Conservation (phyloP, 2,113 vertebrate species). For the Tyto alba region DNA sequence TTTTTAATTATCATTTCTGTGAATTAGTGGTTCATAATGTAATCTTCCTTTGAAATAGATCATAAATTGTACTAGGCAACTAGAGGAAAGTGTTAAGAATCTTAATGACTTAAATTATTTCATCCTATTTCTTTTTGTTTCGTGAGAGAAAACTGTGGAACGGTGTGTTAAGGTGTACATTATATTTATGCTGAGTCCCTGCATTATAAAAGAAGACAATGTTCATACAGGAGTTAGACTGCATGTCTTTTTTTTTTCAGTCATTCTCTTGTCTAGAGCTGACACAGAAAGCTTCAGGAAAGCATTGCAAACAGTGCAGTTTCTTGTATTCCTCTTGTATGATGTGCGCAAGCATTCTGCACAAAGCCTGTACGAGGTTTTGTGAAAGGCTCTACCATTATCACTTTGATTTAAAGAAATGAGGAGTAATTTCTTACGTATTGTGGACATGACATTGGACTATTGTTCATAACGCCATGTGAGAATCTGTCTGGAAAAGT, state of each 20-base stretch:
- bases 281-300: not conserved
- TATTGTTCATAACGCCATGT: not conserved
- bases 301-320: not conserved
- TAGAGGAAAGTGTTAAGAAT: not conserved
- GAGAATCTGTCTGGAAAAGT: not conserved
- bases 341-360: not conserved
- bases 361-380: not conserved
- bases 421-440: not conserved
- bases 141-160: not conserved
- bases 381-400: not conserved
- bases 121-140: not conserved
- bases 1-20: not conserved
- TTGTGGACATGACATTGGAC: not conserved
- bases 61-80: not conserved
- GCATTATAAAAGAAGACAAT: not conserved
- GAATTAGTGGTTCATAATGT: not conserved
- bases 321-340: not conserved
- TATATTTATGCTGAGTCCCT: not conserved
- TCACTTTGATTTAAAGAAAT: not conserved
- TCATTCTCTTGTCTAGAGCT: not conserved
- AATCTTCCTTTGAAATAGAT: not conserved
- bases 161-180: accelerated
- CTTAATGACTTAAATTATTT: not conserved
- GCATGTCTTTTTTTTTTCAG: not conserved
- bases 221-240: not conserved